Conservation (phyloP, 1,140 invertebrate genomes). For the Parasteatoda tepidariorum region DNA sequence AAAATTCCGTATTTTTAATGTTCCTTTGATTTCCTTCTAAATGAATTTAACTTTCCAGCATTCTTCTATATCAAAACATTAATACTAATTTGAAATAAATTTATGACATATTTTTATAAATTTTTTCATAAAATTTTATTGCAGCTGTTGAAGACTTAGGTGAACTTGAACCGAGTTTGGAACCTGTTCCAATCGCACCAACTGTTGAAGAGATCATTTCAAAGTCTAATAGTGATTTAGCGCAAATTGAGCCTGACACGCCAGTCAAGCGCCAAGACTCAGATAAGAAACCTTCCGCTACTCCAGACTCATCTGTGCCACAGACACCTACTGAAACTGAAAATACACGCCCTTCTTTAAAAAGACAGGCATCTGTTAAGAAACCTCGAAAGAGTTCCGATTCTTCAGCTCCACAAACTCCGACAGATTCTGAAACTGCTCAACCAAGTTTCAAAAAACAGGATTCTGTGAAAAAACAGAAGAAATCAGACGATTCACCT, state of each 20-base stretch:
- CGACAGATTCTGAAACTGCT: slow-evolving; percentile 1
- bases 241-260: slow-evolving; percentile 33
- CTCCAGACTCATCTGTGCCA: slow-evolving; percentile 11
- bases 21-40: too few species aligned
- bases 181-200: not conserved
- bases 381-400: slow-evolving; percentile 1
- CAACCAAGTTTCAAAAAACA: not conserved
- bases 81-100: too few species aligned
- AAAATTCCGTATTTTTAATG: too few species aligned
- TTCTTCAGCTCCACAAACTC: slow-evolving; percentile 24
- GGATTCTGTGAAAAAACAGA: slow-evolving; percentile 17
- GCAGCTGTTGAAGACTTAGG: slow-evolving; percentile 56
- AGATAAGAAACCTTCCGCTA: not conserved
- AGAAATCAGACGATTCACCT: not conserved
- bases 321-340: slow-evolving; percentile 21
- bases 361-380: slow-evolving; percentile 20
- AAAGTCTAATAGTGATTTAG: slow-evolving; percentile 56
- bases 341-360: not conserved
- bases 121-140: too few species aligned
- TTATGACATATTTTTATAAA: too few species aligned
- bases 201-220: not conserved
- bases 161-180: slow-evolving; percentile 40
- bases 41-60: too few species aligned
- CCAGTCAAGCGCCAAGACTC: slow-evolving; percentile 47
- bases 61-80: too few species aligned